Percentiles rank a stretch among this genome's conserved stretches.
Conservation (phyloP, 2,113 vertebrate species). For the Neolamprologus modestus region DNA sequence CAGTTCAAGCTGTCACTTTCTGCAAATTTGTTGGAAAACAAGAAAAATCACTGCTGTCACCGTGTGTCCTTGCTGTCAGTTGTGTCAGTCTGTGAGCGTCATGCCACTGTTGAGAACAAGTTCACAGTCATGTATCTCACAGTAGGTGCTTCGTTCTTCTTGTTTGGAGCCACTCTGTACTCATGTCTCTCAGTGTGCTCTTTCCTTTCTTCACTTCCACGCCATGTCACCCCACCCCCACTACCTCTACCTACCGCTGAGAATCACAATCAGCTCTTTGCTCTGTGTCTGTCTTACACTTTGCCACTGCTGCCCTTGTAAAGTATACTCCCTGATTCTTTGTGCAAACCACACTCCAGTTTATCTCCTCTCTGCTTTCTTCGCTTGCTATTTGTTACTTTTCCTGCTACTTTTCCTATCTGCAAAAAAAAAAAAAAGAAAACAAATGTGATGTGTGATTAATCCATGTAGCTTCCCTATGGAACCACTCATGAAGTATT, state of each 20-base stretch:
- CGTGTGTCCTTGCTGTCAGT: constrained; percentile 14
- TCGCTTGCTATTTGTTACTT: background rate
- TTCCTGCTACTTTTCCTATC: background rate
- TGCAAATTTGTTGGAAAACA: background rate
- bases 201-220: background rate
- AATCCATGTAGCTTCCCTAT: background rate
- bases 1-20: background rate
- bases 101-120: background rate
- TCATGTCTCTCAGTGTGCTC: background rate
- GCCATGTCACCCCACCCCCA: background rate
- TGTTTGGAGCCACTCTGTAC: background rate
- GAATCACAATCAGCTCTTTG: constrained; percentile 4
- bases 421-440: background rate
- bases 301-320: background rate
- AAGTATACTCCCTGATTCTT: background rate
- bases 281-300: background rate
- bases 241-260: background rate
- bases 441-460: background rate
- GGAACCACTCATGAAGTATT: background rate
- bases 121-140: constrained; percentile 27
- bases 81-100: background rate
- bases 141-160: constrained; percentile 6
- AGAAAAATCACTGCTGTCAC: background rate
- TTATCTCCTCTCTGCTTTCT: background rate
- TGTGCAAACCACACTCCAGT: background rate